Conservation (phyloP, 2,113 vertebrate species). For the Clarias batrachus region DNA sequence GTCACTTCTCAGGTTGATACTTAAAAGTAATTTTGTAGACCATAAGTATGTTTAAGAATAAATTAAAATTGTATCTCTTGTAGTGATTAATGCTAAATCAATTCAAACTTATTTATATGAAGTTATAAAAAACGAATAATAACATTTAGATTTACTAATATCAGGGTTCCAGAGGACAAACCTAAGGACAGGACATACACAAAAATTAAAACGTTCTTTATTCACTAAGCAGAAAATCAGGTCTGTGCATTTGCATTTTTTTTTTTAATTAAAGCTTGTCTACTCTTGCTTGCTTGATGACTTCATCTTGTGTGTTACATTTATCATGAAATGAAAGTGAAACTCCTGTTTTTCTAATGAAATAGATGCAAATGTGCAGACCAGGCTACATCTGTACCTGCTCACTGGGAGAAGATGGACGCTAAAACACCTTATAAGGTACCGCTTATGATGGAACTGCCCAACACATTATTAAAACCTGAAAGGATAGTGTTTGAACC, state of each 20-base stretch:
- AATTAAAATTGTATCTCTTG: not conserved
- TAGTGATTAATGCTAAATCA: not conserved
- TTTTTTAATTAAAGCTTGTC: not conserved
- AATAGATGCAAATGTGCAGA: slow-evolving; percentile 47
- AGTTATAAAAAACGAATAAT: not conserved
- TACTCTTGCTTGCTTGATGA: not conserved
- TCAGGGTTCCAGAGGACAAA: not conserved
- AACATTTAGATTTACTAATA: not conserved
- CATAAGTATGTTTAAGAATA: not conserved
- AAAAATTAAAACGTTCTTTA: not conserved
- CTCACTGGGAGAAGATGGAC: slow-evolving; percentile 56
- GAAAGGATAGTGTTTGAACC: not conserved
- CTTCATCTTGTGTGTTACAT: not conserved
- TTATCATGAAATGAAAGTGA: slow-evolving; percentile 58
- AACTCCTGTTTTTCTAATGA: slow-evolving; percentile 40
- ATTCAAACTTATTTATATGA: not conserved
- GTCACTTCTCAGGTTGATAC: not conserved
- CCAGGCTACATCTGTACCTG: not conserved
- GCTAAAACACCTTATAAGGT: slow-evolving; percentile 27
- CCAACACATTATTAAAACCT: no score
- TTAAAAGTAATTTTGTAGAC: not conserved
- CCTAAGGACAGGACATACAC: not conserved
- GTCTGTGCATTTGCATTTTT: not conserved
- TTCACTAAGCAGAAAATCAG: not conserved
- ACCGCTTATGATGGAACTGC: not conserved